These are phyloP conservation scores for Diloba caeruleocephala DNA, from an alignment of 2,888 invertebrate genomes.

Conservation along the genomic window DNA sequence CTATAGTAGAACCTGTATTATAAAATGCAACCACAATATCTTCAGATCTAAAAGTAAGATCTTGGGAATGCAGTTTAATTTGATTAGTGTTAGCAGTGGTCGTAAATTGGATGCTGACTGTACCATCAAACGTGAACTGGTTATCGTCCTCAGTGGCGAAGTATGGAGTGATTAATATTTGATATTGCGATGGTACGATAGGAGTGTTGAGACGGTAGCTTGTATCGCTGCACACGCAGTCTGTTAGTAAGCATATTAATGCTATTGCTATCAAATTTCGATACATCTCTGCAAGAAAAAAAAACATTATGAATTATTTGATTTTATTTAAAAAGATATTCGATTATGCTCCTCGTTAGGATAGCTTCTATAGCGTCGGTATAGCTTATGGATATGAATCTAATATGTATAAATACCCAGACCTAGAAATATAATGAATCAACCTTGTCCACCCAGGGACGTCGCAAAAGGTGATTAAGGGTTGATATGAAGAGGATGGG, in stretches of 20 bases:
- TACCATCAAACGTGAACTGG: constrained; percentile 84
- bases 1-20: constrained; percentile 55
- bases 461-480: too few relatives aligned
- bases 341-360: too few relatives aligned
- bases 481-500: too few relatives aligned
- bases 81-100: constrained; percentile 64
- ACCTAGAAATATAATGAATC: too few relatives aligned
- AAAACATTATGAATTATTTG: not conserved
- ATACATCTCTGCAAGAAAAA: constrained; percentile 74
- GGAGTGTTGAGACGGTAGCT: constrained; percentile 77
- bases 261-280: constrained; percentile 55
- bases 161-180: constrained; percentile 85
- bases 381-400: too few relatives aligned
- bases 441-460: too few relatives aligned
- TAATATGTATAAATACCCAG: too few relatives aligned
- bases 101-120: constrained; percentile 77
- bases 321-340: not conserved
- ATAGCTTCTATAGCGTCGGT: too few relatives aligned
- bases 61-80: constrained; percentile 80
- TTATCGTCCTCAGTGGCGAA: constrained; percentile 77
- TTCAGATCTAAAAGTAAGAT: constrained; percentile 64
- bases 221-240: constrained; percentile 63
- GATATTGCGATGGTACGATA: constrained; percentile 87
- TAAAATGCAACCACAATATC: constrained; percentile 60
- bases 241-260: constrained; percentile 59